A percentile compares a stretch with the other conserved stretches of the same genome.
Conservation (phyloP, 1,140 invertebrate species). For the Zophobas morio region DNA sequence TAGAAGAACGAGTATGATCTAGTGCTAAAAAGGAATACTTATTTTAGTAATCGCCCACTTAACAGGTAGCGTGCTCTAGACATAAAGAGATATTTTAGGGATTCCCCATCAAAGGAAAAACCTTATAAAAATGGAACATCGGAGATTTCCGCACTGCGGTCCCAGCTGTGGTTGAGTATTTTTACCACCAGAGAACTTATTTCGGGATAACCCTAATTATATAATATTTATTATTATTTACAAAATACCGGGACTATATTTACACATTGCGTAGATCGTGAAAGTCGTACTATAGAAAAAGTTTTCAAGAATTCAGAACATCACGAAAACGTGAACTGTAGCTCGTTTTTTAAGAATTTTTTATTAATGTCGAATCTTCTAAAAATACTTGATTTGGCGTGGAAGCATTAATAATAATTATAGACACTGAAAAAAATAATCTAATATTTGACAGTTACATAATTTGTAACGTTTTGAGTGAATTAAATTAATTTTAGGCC, state of each 20-base stretch:
- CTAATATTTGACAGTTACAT: too few species aligned
- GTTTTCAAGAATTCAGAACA: too few species aligned
- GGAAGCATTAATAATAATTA: too few species aligned
- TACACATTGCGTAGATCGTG: not conserved
- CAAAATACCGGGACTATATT: not conserved
- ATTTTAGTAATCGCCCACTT: conserved; percentile 10
- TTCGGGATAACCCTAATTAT: conserved; percentile 17
- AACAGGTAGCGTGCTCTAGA: conserved; percentile 2
- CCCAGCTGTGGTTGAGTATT: conserved; percentile 21
- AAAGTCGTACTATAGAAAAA: too few species aligned
- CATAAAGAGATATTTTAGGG: conserved; percentile 22
- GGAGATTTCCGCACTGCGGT: conserved; percentile 13
- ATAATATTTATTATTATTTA: conserved; percentile 9
- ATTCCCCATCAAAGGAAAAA: conserved; percentile 18
- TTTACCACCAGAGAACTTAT: not conserved
- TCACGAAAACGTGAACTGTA: too few species aligned
- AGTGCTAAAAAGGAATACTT: not conserved
- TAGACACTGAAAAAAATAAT: too few species aligned
- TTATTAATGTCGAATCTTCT: too few species aligned
- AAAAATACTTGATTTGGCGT: too few species aligned
- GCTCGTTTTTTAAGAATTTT: too few species aligned
- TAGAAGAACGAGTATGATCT: not conserved
- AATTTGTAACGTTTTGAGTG: too few species aligned
- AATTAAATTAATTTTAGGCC: too few species aligned
- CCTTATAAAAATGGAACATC: conserved; percentile 2